Evolutionary conservation across 2,113 vertebrate species (phyloP).

Genomic region (Chelonoidis abingdonii): DNA sequence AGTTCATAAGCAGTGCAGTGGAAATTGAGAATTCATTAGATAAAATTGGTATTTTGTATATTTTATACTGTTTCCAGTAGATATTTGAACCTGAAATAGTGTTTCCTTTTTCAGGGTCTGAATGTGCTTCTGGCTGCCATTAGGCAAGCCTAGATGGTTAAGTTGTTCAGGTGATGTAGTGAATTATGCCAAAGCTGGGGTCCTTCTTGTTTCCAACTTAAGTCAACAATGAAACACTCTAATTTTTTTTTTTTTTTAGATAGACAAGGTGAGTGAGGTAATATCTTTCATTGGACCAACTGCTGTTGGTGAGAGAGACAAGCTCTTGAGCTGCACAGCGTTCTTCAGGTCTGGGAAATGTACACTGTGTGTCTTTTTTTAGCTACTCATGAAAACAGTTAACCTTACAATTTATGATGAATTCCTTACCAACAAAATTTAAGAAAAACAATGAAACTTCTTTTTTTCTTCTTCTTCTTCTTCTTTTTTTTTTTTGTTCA

Average conservation of each 20-base stretch:
- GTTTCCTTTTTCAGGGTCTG: background rate
- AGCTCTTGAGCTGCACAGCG: background rate
- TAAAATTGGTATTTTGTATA: background rate
- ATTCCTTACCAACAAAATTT: background rate
- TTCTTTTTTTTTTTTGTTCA: background rate
- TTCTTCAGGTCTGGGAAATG: background rate
- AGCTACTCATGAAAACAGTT: background rate
- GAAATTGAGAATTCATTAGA: slow-evolving; percentile 7
- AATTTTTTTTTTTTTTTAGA: background rate
- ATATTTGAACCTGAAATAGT: background rate
- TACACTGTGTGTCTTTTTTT: background rate
- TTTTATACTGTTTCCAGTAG: background rate
- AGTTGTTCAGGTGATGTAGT: slow-evolving; percentile 27
- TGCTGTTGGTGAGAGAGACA: background rate
- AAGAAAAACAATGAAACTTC: background rate
- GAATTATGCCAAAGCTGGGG: background rate
- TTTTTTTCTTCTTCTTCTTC: background rate
- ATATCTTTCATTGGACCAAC: background rate
- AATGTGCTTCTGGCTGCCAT: background rate
- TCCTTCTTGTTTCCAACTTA: background rate
- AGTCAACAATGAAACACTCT: background rate
- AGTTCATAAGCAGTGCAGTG: slow-evolving; percentile 36
- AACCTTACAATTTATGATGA: background rate
- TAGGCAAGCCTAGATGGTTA: slow-evolving; percentile 24
- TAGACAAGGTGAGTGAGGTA: background rate